Base-by-base conservation (phyloP, 2,113 vertebrate genomes). In the Rhynchomys soricoides region DNA sequence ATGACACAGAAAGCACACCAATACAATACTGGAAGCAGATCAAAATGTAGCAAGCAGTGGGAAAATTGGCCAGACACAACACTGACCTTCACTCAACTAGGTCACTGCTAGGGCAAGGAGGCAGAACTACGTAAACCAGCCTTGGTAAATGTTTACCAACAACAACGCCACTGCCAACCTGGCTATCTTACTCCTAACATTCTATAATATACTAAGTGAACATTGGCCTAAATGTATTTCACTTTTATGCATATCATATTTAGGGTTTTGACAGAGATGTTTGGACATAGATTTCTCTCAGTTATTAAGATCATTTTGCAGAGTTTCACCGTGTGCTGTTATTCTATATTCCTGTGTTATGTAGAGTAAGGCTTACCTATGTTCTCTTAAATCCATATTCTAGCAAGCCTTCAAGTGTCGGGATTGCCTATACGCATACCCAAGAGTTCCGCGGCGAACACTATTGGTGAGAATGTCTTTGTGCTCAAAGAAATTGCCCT, bases 181-280 rank as follows among this genome's bases (percentile, higher is more conserved):
- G 1, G 1, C n/a, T 2, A 8, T 78, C 13, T 9, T 64, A 86
- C 78, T 95, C 83, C 89, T 93, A 77, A 73, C 24, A 83, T 89
- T 90, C 94, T 88, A 78, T 31, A 89, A 26, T 43, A 0, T 50
- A 59, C 3, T 85, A 70, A 73, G 79, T 81, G 62, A 57, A 45
- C 31, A 86, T 48, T 57, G 55, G 16, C 40, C 88, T 79, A 68
- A 74, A 31, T 89, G 88, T 70, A 74, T 83, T 81, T 87, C 43
- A 89, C 78, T 64, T 95, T 68, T 34, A 62, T 26, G 7, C 37
- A 19, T 57, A 74, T 75, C 86, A 68, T 34, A 86, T 68, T 86
- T 68, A 86, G 21, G 79, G 15, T 92, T 92, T 86, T 89, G 66
- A 75, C 31, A 89, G 88, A 90, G 79, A 37, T 26, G 22, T 78